These are phyloP conservation scores for Oncorhynchus kisutch DNA, from an alignment of 2,113 vertebrate genomes.

Conservation along the genomic window DNA sequence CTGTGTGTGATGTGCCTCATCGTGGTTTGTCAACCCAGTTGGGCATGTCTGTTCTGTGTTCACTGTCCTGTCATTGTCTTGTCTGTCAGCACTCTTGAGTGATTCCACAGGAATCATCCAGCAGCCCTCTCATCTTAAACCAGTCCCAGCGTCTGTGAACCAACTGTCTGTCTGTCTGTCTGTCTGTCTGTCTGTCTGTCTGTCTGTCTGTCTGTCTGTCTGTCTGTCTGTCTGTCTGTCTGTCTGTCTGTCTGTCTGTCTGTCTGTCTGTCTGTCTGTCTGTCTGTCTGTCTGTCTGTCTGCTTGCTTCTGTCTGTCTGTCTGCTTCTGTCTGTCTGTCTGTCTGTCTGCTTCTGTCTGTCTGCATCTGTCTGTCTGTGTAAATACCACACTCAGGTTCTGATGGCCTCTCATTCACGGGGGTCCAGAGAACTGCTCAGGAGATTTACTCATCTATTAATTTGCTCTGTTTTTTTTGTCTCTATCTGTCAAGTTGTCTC, in stretches of 20 bases:
- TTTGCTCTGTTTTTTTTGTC: constrained; percentile 22
- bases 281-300: neutral
- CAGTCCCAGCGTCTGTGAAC: neutral
- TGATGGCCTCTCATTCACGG: neutral
- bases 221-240: neutral
- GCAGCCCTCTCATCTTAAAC: neutral
- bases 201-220: constrained; percentile 1
- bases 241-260: neutral
- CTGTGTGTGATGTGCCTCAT: constrained; percentile 15
- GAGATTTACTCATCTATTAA: constrained; percentile 19
- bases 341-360: neutral
- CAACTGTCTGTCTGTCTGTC: neutral
- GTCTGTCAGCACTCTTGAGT: constrained; percentile 35
- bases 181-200: neutral
- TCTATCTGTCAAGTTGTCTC: constrained; percentile 21
- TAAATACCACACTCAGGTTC: neutral
- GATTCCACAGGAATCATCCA: constrained; percentile 8
- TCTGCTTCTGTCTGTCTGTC: neutral
- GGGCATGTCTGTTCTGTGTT: neutral
- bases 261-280: neutral
- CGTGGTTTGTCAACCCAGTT: neutral
- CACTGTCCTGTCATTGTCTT: neutral
- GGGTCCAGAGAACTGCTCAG: constrained; percentile 20
- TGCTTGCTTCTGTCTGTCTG: neutral
- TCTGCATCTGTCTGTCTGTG: neutral